Conservation (phyloP, 2,797 vertebrate genomes). For the Lateolabrax maculatus region DNA sequence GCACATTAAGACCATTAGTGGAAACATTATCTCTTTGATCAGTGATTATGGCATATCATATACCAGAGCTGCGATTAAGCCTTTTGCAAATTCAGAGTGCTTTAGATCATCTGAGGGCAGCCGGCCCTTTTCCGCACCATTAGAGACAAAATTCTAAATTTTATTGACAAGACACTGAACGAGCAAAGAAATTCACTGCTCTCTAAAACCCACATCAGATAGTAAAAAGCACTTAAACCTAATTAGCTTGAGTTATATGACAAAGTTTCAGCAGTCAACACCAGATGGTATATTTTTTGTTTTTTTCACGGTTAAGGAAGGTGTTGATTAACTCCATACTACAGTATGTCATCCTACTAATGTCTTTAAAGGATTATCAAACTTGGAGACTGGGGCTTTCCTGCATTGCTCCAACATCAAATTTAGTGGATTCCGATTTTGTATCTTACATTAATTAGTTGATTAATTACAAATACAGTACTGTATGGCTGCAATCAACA, state of each 20-base stretch:
- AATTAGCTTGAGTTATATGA: conserved; percentile 57
- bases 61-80: conserved; percentile 12
- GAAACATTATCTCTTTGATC: conserved; percentile 58
- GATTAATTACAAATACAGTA: neutral
- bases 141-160: conserved; percentile 27
- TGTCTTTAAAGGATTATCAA: conserved; percentile 10
- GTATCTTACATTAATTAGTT: too few species aligned
- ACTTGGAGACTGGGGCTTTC: neutral
- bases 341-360: neutral
- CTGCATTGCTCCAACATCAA: neutral
- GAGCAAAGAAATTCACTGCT: conserved; percentile 19
- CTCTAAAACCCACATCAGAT: conserved; percentile 27
- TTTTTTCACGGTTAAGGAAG: conserved; percentile 40
- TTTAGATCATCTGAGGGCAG: conserved; percentile 36
- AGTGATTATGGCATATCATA: conserved; percentile 45
- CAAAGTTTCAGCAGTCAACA: conserved; percentile 36
- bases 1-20: conserved; percentile 66
- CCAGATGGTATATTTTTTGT: conserved; percentile 67
- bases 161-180: conserved; percentile 21
- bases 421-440: neutral
- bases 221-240: conserved; percentile 38
- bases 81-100: conserved; percentile 32
- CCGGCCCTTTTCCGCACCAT: conserved; percentile 21
- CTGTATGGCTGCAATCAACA: neutral
- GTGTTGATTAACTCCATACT: conserved; percentile 63